Conservation (phyloP, 2,113 vertebrate genomes). For the Vimba vimba region DNA sequence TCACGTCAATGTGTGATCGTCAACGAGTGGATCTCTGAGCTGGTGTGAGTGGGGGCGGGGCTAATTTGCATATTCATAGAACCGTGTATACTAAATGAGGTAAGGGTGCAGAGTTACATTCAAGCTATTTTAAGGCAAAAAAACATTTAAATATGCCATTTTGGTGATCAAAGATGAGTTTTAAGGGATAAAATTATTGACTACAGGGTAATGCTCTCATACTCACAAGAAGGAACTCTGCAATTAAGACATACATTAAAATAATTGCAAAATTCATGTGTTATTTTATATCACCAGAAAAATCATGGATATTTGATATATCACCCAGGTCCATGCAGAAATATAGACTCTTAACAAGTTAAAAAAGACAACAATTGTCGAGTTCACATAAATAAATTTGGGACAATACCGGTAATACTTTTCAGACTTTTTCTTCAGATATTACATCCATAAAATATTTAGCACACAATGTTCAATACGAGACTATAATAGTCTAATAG, state of each 20-base stretch:
- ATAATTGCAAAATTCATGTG: not conserved
- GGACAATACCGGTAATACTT: not conserved
- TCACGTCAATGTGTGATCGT: too few relatives aligned
- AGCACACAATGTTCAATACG: not conserved
- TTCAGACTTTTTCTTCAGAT: not conserved
- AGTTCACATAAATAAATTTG: not conserved
- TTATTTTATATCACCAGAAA: not conserved
- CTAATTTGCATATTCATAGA: too few relatives aligned
- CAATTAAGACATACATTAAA: not conserved
- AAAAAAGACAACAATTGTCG: not conserved
- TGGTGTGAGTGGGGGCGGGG: too few relatives aligned
- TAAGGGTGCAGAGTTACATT: too few relatives aligned
- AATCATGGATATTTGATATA: not conserved
- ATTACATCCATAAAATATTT: slow-evolving; percentile 2
- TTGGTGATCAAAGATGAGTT: too few relatives aligned
- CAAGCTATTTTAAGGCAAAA: too few relatives aligned
- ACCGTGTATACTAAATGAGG: too few relatives aligned
- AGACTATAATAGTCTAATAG: not conserved
- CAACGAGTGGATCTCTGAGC: too few relatives aligned
- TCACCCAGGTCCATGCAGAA: not conserved
- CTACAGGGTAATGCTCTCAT: not conserved
- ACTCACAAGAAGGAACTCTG: not conserved
- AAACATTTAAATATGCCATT: too few relatives aligned
- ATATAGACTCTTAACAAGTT: not conserved
- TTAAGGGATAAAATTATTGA: too few relatives aligned